phyloP scores from a whole-genome alignment of 2,113 vertebrate species.

The Rhipidura dahli region DNA sequence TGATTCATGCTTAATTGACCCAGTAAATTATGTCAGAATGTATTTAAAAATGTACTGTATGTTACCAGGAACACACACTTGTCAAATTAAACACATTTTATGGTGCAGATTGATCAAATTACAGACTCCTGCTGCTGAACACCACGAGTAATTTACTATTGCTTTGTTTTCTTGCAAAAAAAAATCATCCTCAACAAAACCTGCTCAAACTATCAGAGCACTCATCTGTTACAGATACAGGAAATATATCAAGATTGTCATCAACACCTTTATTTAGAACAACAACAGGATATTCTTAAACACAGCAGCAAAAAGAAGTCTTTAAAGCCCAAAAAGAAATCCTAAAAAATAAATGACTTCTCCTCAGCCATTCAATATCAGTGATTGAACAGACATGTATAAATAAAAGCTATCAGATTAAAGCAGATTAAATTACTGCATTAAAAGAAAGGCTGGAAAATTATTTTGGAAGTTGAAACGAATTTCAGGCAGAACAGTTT shows the following conservation, averaged over 20 bases:
- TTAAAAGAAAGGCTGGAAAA: conserved; percentile 33
- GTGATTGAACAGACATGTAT: neutral
- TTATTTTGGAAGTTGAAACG: neutral
- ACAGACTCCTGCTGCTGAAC: neutral
- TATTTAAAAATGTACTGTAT: neutral
- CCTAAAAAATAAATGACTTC: neutral
- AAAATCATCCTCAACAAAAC: neutral
- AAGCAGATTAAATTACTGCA: conserved; percentile 31
- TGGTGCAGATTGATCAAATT: conserved; percentile 40
- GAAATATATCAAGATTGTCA: neutral
- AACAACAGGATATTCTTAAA: neutral
- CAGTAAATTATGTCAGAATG: conserved; percentile 39
- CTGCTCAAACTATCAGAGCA: neutral
- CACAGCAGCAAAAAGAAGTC: neutral
- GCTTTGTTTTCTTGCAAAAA: neutral
- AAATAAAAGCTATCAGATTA: conserved; percentile 37
- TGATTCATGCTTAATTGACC: conserved; percentile 50
- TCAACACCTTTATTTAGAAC: neutral
- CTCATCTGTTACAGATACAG: neutral
- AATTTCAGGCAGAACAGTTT: neutral
- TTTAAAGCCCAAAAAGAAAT: neutral
- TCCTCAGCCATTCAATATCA: neutral
- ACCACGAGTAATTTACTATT: neutral
- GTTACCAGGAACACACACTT: neutral
- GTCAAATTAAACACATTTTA: conserved; percentile 32